Base-by-base conservation (phyloP, 1,140 invertebrate genomes). In the Drosophila kepulauana region DNA sequence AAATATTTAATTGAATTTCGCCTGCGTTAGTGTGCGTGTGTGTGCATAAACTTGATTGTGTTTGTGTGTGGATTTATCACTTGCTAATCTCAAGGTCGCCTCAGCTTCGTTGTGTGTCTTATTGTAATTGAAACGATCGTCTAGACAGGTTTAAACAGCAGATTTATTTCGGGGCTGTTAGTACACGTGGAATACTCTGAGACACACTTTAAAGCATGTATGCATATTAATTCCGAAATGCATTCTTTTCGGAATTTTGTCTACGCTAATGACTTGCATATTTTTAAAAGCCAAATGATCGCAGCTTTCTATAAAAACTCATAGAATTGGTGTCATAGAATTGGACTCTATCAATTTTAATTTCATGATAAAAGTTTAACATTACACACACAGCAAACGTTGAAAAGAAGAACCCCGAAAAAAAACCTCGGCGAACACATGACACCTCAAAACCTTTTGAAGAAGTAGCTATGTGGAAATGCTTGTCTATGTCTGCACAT, bases 361-460 rank as follows among this genome's bases (percentile, higher is more conserved):
- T 78, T 88, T 88, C 70, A 67, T 81, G 82, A 78, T 84, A 78
- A 89, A 80, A 88, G 80, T 78, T 82, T 67, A 88, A 41, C 59
- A 84, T 88, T 89, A 84, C 84, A 25, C 20, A 75, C 20, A 75
- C 46, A 25, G 51, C 73, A 45, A 61, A 67, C 57, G 69, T n/a
- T 43, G 70, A 49, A 54, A 62, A 46, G 45, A 54, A 78, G 81
- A 84, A 84, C 80, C 65, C 67, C 74, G 70, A 84, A 38, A 38
- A 38, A 38, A 38, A 79, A 75, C 77, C 79, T 61, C 66, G 52
- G 49, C 51, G 69, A 73, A 71, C 80, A 89, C 77, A 87, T 89
- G 84, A 87, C 84, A 88, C 85, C 84, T 81, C 67, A 54, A 66
- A 79, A 63, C 73, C 61, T 77, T 73, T 25, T 71, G 49, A 81